Evolutionary conservation across 2,888 invertebrate genomes (phyloP), one percentile per base, ranked within the genome.

Genomic region (Sphinx pinastri): DNA sequence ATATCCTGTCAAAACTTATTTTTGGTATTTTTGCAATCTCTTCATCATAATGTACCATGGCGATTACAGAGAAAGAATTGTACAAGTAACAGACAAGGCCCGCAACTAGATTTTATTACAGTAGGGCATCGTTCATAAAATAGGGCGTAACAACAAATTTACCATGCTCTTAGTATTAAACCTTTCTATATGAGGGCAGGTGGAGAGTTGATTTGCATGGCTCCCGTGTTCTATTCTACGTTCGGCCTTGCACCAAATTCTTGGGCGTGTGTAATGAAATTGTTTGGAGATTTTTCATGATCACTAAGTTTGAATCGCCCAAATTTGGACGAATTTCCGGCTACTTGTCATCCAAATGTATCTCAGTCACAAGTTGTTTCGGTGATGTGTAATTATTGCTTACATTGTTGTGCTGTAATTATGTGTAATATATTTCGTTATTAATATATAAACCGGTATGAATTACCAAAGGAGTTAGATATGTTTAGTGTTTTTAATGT

Each of bases 391-490:
- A 83, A 84, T 69, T 38, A 52, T 68, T 81, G 74, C 80, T 85
- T 79, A 79, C 75, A 79, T 87, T 87, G 86, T 89, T 90, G 83
- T 81, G 77, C 81, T 85, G 81, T 86, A 83, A 88, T 77, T 86
- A 78, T 76, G 67, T 71, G 82, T 85, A 81, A 79, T 84, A 81
- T 87, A 84, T 84, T 87, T 88, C 82, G 84, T 92, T 89, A 85
- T 85, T 84, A 63, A 80, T 85, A 83, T 84, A 76, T 86, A 89
- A 89, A 88, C 92, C 93, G 93, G 93, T 93, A 92, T 88, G 84
- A 85, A 89, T 91, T 91, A 93, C 93, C 93, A 93, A 93, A 93
- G 93, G 90, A 84, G 87, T 91, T 92, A 92, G 91, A 83, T 92
- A 91, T 88, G 86, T 86, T 86, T 92, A 89, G 89, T 85, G 80